Percentiles rank a stretch among this genome's conserved stretches.
Conservation (phyloP, 2,113 vertebrate species). For the Takifugu flavidus region DNA sequence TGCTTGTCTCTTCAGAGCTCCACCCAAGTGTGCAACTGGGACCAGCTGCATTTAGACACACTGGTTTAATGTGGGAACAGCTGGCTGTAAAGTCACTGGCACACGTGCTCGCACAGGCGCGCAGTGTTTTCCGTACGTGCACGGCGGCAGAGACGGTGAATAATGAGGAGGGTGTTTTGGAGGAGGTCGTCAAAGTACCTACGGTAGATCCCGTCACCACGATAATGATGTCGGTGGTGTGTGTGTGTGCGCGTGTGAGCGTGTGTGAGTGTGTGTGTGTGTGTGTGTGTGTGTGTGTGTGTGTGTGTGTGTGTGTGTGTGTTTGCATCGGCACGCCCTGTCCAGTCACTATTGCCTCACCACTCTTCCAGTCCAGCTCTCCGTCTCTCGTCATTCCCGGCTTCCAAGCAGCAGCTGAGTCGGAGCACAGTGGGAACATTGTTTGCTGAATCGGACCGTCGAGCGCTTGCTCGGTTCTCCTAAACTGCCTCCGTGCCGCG, state of each 20-base stretch:
- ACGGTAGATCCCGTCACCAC: no score
- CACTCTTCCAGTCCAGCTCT: conserved; percentile 33
- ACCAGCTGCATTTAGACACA: conserved; percentile 57
- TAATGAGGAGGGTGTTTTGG: no score
- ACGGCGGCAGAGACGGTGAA: neutral
- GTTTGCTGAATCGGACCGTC: conserved; percentile 49
- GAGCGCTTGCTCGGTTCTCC: conserved; percentile 23
- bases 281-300: conserved; percentile 15
- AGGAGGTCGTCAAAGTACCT: no score
- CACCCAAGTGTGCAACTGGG: conserved; percentile 19
- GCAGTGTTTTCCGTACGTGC: conserved; percentile 13
- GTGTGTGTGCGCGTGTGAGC: conserved; percentile 15
- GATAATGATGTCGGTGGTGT: neutral
- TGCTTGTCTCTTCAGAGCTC: conserved; percentile 14
- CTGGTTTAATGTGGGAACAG: conserved; percentile 67
- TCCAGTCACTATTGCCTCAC: conserved; percentile 26
- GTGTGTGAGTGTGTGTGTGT: conserved; percentile 16
- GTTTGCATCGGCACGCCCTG: conserved; percentile 22
- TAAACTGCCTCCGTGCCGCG: conserved; percentile 9
- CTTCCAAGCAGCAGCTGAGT: conserved; percentile 48
- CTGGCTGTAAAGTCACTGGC: conserved; percentile 66
- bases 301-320: conserved; percentile 1
- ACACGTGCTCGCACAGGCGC: conserved; percentile 31
- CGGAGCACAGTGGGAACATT: conserved; percentile 40
- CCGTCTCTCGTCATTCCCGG: conserved; percentile 22